Evolutionary conservation across 2,113 vertebrate genomes (phyloP).

Genomic region (Melanerpes aurifrons): DNA sequence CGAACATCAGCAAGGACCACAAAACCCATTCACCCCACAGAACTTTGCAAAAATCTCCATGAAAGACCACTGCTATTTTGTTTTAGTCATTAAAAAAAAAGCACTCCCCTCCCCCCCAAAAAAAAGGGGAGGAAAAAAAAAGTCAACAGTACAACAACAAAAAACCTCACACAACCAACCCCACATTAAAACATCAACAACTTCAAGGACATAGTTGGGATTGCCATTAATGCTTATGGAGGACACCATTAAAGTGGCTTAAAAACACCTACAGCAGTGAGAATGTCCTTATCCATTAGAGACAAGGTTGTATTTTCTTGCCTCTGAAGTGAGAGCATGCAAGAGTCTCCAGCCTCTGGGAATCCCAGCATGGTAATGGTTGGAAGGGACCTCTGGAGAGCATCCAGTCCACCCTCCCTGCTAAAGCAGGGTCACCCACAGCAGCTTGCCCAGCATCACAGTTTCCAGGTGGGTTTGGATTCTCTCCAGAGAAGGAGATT

Average conservation of each 20-base stretch:
- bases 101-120: too few species aligned
- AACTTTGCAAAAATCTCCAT: not conserved
- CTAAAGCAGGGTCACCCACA: too few species aligned
- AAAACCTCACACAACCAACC: too few species aligned
- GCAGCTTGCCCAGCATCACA: too few species aligned
- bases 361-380: not conserved
- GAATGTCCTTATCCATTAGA: not conserved
- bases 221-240: not conserved
- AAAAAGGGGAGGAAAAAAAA: too few species aligned
- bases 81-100: not conserved
- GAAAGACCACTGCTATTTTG: not conserved
- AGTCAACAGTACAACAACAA: too few species aligned
- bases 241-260: not conserved
- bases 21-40: not conserved
- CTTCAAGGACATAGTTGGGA: rapidly evolving
- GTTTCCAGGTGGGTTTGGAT: too few species aligned
- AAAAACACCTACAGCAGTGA: not conserved
- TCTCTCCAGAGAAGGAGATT: too few species aligned
- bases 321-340: rapidly evolving
- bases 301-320: rapidly evolving
- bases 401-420: too few species aligned
- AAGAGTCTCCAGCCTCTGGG: not conserved
- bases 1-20: rapidly evolving
- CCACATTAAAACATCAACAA: not conserved
- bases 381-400: too few species aligned